Base-by-base conservation (phyloP, 2,113 vertebrate genomes). In the Guaruba guarouba region DNA sequence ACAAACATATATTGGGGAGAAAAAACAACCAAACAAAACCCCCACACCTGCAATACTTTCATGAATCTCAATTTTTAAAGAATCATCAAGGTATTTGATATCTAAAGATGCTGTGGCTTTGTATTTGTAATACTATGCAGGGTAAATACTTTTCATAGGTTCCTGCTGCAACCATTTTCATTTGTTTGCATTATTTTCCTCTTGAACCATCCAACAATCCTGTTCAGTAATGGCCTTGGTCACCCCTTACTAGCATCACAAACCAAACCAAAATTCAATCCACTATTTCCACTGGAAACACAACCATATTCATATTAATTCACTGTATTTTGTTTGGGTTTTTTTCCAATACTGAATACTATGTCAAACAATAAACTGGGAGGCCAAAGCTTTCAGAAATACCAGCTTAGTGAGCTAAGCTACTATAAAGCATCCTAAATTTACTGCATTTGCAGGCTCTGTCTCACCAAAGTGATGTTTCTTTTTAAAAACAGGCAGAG, bases 401-500 rank as follows among this genome's bases (percentile, higher is more conserved):
- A 61, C 22, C 55, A 75, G 44, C 83, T 83, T 92, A 92, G 88
- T 88, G 73, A 89, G 52, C 51, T 69, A 76, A 76, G 57, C 64
- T 70, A 92, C 77, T 74, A 77, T 10, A 79, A 81, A 88, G 79
- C 46, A 17, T 46, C 70, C 86, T 59, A 37, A 63, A 62, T 77
- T 86, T 79, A 70, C 49, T 85, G 55, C 76, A 68, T 74, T 85
- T 91, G 39, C 33, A 82, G 67, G 64, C 57, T 78, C 48, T 63
- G 33, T 39, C 57, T 37, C 33, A 78, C 63, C 88, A 78, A 89
- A 88, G 59, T 48, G 14, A 43, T 59, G 69, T 64, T 27, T 88
- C 35, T 46, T 67, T 88, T 81, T 81, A 73, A 82, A 94, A 92
- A 90, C 12, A 85, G 80, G 49, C 64, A 64, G 22, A 62, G 77